Base-by-base conservation (phyloP, 2,797 vertebrate species). In the Tenualosa thibaudeaui region DNA sequence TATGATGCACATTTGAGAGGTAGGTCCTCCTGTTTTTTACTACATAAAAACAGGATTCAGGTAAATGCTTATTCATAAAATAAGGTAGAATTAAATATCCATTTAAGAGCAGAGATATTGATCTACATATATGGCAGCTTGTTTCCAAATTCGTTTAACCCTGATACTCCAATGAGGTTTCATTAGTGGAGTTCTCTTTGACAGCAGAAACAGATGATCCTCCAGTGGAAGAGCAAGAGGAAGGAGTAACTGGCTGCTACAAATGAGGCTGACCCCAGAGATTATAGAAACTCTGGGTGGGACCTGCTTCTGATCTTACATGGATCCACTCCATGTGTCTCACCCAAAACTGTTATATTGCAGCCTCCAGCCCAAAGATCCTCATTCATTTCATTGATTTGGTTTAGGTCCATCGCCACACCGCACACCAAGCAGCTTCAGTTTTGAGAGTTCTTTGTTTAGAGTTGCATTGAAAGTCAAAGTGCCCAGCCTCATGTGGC, bases 21-120 rank as follows among this genome's bases (percentile, higher is more conserved):
- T 78, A 78, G 71, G 17, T 78, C 19, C 37, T 78, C 40, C 71
- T 78, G 71, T 6, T 43, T 78, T 58, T 78, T 78, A 3, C 71
- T 40, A 78, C 15, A 46, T 6, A 43, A 46, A 46, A 15, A 46
- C 71, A 75, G 31, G 40, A 46, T 46, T 78, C 8, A 6, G 65
- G 12, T 46, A 78, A 78, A 78, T 78, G 71, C 37, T 46, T 6
- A 7, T 78, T 78, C 6, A 15, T 78, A 46, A 75, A 46, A 78
- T 46, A 46, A 22, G 62, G 13, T 71, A 4, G 26, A 62, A 24
- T 62, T 24, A 24, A 7, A n/a, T 62, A 9, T 62, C 58, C n/a
- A 62, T 7, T 24, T 7, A 71, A 15, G 65, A 71, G 13, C 15
- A 68, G 12, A 37, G 0, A 71, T 15, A 37, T 37, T 10, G 8